Evolutionary conservation across 2,888 invertebrate species (phyloP), one percentile per base, ranked within the genome.

Genomic region (Plutella xylostella): DNA sequence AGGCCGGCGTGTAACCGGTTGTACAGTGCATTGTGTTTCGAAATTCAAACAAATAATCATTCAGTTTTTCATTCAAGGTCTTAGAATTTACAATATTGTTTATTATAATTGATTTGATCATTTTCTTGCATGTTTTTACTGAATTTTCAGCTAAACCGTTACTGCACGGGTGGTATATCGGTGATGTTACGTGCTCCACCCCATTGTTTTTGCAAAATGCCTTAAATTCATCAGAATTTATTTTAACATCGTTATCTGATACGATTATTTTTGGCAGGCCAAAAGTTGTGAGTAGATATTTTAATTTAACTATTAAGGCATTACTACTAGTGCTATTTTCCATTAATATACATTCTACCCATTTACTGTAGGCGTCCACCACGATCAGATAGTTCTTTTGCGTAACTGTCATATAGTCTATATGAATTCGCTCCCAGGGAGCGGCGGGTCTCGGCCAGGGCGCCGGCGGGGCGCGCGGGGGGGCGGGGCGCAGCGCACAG

Each of bases 361-460:
- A 25, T 25, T 25, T 25, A 25, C 6, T 7, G 9, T 7, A 25
- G 25, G 25, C 25, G 14, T 42, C 42, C 11, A 42, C 20, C 3
- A 33, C 21, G 4, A 42, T 21, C 19, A 42, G 14, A 15, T 45
- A 46, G 7, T 20, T 28, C 25, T 25, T 41, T 19, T 43, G 40
- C 11, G 20, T 42, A 11, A 46, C 7, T 1, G 37, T 18, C 42
- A 48, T 35, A 21, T 45, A 45, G 22, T 48, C 48, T 4, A 48
- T 38, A 20, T 48, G 48, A 1, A 43, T 4, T 9, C 45, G 39
- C 7, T 45, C 4, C 45, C 46, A 38, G 2, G 43, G 22, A 4
- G 14, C 21, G 3, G 31, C 12, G 4, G 42, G 19, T 19, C 33
- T 19, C n/a, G n/a, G n/a, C n/a, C n/a, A n/a, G n/a, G n/a, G n/a